Conservation (phyloP, 2,888 invertebrate genomes). For the Tyria jacobaeae region DNA sequence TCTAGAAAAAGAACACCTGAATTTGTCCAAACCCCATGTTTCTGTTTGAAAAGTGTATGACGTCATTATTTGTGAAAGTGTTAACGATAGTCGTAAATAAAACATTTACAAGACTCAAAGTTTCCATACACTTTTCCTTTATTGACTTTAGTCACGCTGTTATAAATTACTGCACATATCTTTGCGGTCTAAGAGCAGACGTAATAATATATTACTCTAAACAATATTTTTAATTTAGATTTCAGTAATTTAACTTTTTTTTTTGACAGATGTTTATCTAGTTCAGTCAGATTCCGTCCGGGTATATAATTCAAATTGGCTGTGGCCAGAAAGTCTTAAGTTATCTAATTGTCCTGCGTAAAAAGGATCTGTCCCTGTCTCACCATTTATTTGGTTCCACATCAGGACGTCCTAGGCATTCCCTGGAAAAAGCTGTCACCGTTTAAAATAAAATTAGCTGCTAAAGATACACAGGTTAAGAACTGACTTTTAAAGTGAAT, state of each 20-base stretch:
- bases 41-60: too few species aligned
- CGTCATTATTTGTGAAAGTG: constrained; percentile 24
- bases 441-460: too few species aligned
- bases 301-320: too few species aligned
- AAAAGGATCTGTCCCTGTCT: neutral
- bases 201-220: neutral
- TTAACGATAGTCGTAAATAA: constrained; percentile 44
- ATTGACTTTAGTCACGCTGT: constrained; percentile 22
- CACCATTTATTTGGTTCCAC: too few species aligned
- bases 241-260: too few species aligned
- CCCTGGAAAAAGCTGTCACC: neutral
- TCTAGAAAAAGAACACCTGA: too few species aligned
- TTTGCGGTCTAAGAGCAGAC: neutral
- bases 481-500: neutral
- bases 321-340: too few species aligned
- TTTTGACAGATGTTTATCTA: too few species aligned
- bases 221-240: neutral
- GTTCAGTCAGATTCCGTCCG: too few species aligned
- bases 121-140: constrained; percentile 13
- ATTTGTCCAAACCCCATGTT: too few species aligned
- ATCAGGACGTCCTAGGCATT: too few species aligned
- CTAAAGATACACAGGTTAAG: neutral
- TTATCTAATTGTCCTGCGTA: too few species aligned
- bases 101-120: constrained; percentile 37
- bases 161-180: constrained; percentile 19